Percentiles rank a stretch among this genome's conserved stretches.
Evolutionary conservation across 2,797 vertebrate genomes (phyloP).

Genomic region (Myiotriccus ornatus): DNA sequence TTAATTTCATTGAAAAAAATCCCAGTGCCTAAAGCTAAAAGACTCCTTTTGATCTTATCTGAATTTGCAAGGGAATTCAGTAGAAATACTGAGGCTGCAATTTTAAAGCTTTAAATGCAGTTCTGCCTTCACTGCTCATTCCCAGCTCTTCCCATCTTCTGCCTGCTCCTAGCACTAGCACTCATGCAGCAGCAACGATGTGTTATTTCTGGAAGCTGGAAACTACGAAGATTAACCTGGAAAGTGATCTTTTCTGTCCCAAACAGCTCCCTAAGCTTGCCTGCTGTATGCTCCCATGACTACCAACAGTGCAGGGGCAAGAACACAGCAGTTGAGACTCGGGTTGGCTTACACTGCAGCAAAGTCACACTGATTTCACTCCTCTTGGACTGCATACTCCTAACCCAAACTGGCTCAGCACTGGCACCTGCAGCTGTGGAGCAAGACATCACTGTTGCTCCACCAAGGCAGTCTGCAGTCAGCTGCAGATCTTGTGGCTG

Average conservation of each 20-base stretch:
- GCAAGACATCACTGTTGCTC: not conserved
- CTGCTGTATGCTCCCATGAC: not conserved
- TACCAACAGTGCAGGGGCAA: not conserved
- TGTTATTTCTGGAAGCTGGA: not conserved
- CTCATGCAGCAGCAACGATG: rapidly evolving
- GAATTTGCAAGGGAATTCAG: not conserved
- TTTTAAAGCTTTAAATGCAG: not conserved
- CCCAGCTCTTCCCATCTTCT: not conserved
- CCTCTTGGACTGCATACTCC: not conserved
- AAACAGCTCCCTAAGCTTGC: not conserved
- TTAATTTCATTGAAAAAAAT: not conserved
- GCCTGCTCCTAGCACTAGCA: not conserved
- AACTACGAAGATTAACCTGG: not conserved
- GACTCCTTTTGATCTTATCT: not conserved
- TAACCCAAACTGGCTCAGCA: not conserved
- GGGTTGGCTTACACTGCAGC: not conserved
- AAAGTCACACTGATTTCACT: not conserved
- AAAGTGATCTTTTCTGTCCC: not conserved
- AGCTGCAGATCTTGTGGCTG: not conserved
- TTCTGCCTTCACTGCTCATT: not conserved
- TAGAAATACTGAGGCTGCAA: not conserved
- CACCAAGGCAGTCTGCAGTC: not conserved
- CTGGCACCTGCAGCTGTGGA: rapidly evolving
- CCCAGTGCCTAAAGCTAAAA: not conserved
- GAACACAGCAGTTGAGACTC: not conserved